A percentile compares a stretch with the other conserved stretches of the same genome.
These are phyloP conservation scores for Melanotaenia trifasciata DNA, from an alignment of 2,797 vertebrate species.

Conservation along the genomic window DNA sequence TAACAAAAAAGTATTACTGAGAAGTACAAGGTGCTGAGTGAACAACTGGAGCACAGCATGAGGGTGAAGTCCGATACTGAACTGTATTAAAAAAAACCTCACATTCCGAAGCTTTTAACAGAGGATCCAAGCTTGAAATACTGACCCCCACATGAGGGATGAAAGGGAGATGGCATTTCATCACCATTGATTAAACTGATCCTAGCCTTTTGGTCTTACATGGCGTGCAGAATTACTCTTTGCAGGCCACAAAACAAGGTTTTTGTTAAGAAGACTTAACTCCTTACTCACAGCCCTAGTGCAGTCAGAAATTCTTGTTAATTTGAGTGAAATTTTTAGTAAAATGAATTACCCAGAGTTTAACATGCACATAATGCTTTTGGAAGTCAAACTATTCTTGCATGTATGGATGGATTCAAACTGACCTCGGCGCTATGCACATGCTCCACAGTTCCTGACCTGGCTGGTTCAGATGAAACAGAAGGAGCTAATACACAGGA, in stretches of 20 bases:
- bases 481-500: no score
- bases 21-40: neutral
- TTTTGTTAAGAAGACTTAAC: neutral
- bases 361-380: no score
- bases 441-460: no score
- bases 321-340: no score
- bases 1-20: neutral
- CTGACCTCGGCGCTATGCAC: no score
- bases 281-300: neutral
- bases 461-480: no score
- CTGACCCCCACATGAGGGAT: neutral
- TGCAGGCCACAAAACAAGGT: neutral
- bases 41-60: neutral
- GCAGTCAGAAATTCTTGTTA: neutral
- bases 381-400: no score
- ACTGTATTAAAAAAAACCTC: no score
- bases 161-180: neutral
- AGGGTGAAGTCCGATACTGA: neutral
- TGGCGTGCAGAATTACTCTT: neutral
- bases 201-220: neutral
- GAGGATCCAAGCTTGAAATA: neutral
- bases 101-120: neutral
- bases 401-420: no score
- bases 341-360: no score
- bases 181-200: neutral